phyloP scores from a whole-genome alignment of 2,888 invertebrate genomes.

The Sturmia bella region DNA sequence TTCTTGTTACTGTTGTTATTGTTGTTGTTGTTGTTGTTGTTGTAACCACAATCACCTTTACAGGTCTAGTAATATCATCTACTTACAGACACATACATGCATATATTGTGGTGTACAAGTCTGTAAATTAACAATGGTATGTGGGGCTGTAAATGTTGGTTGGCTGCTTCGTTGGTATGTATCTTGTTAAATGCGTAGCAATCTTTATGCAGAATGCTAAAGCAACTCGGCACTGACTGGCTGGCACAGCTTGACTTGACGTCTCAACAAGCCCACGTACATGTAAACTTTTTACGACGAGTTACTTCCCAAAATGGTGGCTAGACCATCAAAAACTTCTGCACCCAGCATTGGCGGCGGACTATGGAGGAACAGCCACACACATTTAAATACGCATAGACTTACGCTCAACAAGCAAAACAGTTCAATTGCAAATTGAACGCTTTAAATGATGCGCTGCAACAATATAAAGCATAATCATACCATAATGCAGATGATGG shows the following conservation, averaged over 20 bases:
- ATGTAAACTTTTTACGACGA: conserved; percentile 62
- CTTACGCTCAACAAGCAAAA: conserved; percentile 49
- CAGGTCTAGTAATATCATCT: conserved; percentile 42
- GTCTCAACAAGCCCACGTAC: conserved; percentile 79
- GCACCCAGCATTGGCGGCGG: background rate
- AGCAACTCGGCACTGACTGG: conserved; percentile 62
- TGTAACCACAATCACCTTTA: conserved; percentile 77
- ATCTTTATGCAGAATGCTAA: conserved; percentile 52
- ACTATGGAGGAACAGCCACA: background rate
- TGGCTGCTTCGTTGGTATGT: conserved; percentile 69
- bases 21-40: too few relatives aligned
- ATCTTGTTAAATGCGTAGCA: conserved; percentile 70
- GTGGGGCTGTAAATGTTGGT: conserved; percentile 58
- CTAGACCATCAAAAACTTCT: conserved; percentile 54
- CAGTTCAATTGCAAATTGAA: conserved; percentile 69
- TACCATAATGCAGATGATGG: conserved; percentile 34
- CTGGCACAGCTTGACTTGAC: conserved; percentile 80
- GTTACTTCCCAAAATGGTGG: conserved; percentile 78
- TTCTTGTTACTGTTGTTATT: background rate
- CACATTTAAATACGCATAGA: background rate
- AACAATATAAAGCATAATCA: conserved; percentile 50
- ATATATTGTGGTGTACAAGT: background rate
- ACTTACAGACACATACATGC: conserved; percentile 27
- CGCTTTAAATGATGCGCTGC: conserved; percentile 50
- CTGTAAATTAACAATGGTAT: conserved; percentile 28